Conservation (phyloP, 2,888 invertebrate genomes). For the Sarcophaga rosellei region DNA sequence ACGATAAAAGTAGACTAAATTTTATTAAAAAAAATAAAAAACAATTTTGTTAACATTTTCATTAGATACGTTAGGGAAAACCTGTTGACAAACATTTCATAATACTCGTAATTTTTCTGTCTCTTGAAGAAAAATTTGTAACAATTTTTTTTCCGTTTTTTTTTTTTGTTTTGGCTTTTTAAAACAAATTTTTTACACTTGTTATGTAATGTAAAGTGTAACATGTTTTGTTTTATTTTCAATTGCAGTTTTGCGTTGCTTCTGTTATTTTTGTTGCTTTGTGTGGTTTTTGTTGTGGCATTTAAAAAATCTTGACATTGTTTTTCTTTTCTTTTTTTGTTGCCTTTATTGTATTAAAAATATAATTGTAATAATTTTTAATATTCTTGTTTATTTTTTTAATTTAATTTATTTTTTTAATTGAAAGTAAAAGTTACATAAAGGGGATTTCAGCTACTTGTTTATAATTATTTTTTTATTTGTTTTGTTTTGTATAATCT, state of each 20-base stretch:
- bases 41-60: slow-evolving; percentile 5
- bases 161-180: too few relatives aligned
- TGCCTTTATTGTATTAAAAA: slow-evolving; percentile 10
- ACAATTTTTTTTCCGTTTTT: background rate
- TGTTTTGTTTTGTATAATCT: background rate
- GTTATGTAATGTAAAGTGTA: slow-evolving; percentile 34
- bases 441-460: background rate
- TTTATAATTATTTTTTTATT: too few relatives aligned
- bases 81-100: slow-evolving; percentile 47
- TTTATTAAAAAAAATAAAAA: slow-evolving; percentile 1
- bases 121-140: slow-evolving; percentile 8
- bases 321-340: slow-evolving; percentile 34
- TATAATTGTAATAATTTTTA: slow-evolving; percentile 8
- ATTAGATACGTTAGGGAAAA: slow-evolving; percentile 23
- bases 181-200: slow-evolving; percentile 17
- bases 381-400: background rate
- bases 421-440: background rate
- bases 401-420: background rate
- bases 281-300: slow-evolving; percentile 1
- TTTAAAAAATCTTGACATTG: slow-evolving; percentile 57
- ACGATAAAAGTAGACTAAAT: background rate
- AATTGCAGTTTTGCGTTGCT: background rate
- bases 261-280: background rate
- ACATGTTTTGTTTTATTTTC: slow-evolving; percentile 21
- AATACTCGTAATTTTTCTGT: slow-evolving; percentile 13